A percentile compares a stretch with the other conserved stretches of the same genome.
These are phyloP conservation scores for Pemphigus obesinymphae DNA, from an alignment of 1,140 invertebrate species.

Conservation along the genomic window DNA sequence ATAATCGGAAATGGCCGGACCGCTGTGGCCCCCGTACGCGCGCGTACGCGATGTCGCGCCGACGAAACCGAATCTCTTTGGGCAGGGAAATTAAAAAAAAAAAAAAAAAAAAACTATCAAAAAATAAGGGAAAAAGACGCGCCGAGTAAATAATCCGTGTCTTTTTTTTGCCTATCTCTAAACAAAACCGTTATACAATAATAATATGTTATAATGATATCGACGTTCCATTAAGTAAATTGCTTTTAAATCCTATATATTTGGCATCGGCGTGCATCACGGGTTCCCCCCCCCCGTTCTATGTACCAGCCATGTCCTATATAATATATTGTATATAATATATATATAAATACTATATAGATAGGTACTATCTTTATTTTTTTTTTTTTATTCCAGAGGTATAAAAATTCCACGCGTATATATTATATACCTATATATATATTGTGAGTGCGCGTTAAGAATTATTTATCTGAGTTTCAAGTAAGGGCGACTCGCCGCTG, in stretches of 20 bases:
- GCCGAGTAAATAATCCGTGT: too few relatives aligned
- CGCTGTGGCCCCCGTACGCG: background rate
- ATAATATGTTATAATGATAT: background rate
- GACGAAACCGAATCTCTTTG: slow-evolving; percentile 6
- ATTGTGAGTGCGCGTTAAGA: background rate
- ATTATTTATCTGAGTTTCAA: slow-evolving; percentile 10
- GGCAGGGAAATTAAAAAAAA: too few relatives aligned
- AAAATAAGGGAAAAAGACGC: too few relatives aligned
- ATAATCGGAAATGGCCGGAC: background rate
- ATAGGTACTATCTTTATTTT: too few relatives aligned
- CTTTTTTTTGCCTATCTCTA: too few relatives aligned
- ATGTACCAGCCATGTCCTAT: too few relatives aligned
- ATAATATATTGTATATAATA: too few relatives aligned
- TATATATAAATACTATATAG: too few relatives aligned
- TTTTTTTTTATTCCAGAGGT: background rate
- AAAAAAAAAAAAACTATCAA: too few relatives aligned
- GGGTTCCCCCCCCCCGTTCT: too few relatives aligned
- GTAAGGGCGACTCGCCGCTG: background rate
- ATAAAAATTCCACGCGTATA: background rate
- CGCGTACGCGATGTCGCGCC: background rate
- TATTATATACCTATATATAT: too few relatives aligned
- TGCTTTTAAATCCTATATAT: background rate
- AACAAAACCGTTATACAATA: background rate
- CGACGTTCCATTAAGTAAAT: background rate
- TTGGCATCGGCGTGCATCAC: too few relatives aligned